Evolutionary conservation across 2,113 vertebrate species (phyloP).

Genomic region (Balaenoptera acutorostrata): DNA sequence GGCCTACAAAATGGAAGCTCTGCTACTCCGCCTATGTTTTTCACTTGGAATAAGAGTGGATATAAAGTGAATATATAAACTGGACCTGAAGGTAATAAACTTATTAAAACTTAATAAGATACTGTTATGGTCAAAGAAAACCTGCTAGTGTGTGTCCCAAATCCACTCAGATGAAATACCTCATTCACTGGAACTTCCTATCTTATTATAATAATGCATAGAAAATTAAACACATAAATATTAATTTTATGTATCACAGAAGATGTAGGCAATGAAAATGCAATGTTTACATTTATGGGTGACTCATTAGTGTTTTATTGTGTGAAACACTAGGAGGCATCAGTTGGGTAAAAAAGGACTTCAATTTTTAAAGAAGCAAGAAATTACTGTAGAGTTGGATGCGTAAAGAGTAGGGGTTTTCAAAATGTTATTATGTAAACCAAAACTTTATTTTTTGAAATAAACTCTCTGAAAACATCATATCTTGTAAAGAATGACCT

Average conservation of each 20-base stretch:
- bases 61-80: slow-evolving; percentile 37
- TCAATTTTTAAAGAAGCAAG: slow-evolving; percentile 75
- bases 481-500: slow-evolving; percentile 42
- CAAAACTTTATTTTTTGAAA: slow-evolving; percentile 64
- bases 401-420: slow-evolving; percentile 59
- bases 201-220: slow-evolving; percentile 68
- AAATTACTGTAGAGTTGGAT: slow-evolving; percentile 74
- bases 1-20: slow-evolving; percentile 61
- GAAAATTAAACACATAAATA: slow-evolving; percentile 84
- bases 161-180: slow-evolving; percentile 63
- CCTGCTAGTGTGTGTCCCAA: slow-evolving; percentile 41
- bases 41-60: neutral
- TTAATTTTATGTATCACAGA: slow-evolving; percentile 78
- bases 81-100: slow-evolving; percentile 45
- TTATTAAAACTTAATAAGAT: slow-evolving; percentile 63
- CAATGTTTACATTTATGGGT: slow-evolving; percentile 81
- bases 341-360: slow-evolving; percentile 80
- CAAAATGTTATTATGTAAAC: slow-evolving; percentile 50
- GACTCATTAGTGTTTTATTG: slow-evolving; percentile 81
- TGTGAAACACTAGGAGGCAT: slow-evolving; percentile 85
- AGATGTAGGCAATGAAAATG: slow-evolving; percentile 77
- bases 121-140: slow-evolving; percentile 65
- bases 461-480: slow-evolving; percentile 34
- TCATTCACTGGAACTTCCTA: slow-evolving; percentile 72
- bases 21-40: neutral